Conservation (phyloP, 1,140 invertebrate genomes). For the Orchestia grillus region DNA sequence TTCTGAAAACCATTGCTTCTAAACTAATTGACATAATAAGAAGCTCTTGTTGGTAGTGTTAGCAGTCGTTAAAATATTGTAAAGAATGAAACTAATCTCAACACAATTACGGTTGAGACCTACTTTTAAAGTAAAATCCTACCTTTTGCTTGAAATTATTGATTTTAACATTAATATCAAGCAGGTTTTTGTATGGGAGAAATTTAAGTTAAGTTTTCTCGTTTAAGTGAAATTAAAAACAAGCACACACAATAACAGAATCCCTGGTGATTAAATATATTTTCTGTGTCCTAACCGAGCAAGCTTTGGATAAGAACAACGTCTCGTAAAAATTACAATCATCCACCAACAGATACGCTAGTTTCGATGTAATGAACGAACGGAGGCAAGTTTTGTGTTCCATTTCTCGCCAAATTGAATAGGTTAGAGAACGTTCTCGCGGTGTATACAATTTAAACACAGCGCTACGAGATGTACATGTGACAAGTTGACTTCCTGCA, state of each 20-base stretch:
- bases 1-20: no score
- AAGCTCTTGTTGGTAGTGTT: no score
- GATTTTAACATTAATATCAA: neutral
- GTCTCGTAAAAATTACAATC: neutral
- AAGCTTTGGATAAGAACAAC: neutral
- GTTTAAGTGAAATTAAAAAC: neutral
- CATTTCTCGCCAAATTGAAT: neutral
- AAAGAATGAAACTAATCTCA: no score
- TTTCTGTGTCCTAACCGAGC: neutral
- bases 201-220: neutral
- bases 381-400: neutral
- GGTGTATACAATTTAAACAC: neutral
- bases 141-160: neutral
- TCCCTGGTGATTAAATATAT: neutral
- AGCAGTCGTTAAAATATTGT: no score
- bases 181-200: neutral
- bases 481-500: neutral
- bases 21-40: no score
- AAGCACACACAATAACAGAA: neutral
- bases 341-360: neutral
- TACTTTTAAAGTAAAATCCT: no score
- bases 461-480: neutral
- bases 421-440: neutral
- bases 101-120: no score
- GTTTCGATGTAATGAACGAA: neutral